phyloP scores from a whole-genome alignment of 1,140 invertebrate species.

The Globodera rostochiensis region DNA sequence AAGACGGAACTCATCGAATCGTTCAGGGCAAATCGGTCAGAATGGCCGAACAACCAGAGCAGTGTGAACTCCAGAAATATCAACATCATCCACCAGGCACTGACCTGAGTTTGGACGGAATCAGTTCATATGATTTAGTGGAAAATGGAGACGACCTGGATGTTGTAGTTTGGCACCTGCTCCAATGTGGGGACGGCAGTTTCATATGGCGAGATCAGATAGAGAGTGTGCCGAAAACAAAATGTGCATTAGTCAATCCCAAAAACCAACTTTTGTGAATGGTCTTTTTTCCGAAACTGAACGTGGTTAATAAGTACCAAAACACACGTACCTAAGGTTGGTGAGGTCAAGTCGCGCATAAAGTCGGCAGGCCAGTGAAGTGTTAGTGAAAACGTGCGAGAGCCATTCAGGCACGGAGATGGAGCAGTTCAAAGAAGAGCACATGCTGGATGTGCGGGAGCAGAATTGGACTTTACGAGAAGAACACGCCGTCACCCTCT shows the following conservation, averaged over 20 bases:
- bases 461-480: too few species aligned
- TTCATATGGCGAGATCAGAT: constrained; percentile 62
- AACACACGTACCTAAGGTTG: constrained; percentile 56
- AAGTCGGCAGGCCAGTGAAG: constrained; percentile 58
- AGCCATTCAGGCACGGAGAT: constrained; percentile 33
- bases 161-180: constrained; percentile 63
- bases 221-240: constrained; percentile 33
- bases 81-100: constrained; percentile 62
- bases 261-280: too few species aligned
- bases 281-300: too few species aligned
- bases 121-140: background rate
- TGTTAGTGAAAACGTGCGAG: constrained; percentile 60
- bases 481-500: too few species aligned
- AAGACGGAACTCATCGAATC: constrained; percentile 63
- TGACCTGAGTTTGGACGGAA: constrained; percentile 43
- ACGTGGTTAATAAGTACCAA: background rate
- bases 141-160: constrained; percentile 49
- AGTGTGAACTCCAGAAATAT: constrained; percentile 61
- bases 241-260: too few species aligned
- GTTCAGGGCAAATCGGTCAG: constrained; percentile 62
- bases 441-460: too few species aligned
- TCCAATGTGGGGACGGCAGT: constrained; percentile 53
- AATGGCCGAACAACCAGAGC: constrained; percentile 53
- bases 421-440: constrained; percentile 3
- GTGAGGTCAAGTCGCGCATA: constrained; percentile 55